Percentiles rank a stretch among this genome's conserved stretches.
Conservation (phyloP, 2,888 invertebrate genomes). For the Nemotelus nigrinus region DNA sequence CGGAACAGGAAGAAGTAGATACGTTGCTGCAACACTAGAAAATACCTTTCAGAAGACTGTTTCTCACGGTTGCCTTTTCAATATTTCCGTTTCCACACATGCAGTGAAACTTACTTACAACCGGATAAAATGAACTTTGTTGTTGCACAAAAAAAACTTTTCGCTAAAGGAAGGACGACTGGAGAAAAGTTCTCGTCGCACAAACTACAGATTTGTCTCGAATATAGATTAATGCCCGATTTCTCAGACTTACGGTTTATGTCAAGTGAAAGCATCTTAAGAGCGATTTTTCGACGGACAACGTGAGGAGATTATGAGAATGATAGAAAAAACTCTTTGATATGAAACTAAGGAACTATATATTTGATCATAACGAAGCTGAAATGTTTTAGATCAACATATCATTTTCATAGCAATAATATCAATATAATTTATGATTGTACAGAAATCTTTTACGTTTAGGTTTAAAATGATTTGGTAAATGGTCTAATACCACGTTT, state of each 20-base stretch:
- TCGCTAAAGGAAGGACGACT: background rate
- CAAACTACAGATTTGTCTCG: constrained; percentile 38
- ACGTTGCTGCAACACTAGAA: background rate
- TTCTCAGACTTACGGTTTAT: constrained; percentile 35
- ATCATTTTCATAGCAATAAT: no score
- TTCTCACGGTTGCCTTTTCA: background rate
- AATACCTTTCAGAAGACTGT: no score
- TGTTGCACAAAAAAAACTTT: constrained; percentile 12
- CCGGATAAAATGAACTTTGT: constrained; percentile 6
- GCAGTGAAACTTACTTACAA: background rate
- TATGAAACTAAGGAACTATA: no score
- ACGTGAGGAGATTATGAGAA: constrained; percentile 7
- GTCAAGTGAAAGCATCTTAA: constrained; percentile 21
- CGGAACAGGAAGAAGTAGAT: background rate
- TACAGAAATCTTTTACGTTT: no score
- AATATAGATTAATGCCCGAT: constrained; percentile 40
- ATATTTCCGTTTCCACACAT: background rate
- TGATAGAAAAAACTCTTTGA: no score
- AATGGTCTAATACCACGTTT: no score
- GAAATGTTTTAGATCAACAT: no score
- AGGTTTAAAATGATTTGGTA: no score
- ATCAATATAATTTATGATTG: no score
- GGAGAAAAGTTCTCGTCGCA: constrained; percentile 31
- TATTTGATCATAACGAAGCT: no score
- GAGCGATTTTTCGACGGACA: background rate